phyloP scores from a whole-genome alignment of 1,140 invertebrate genomes.

The Dendroctonus valens region DNA sequence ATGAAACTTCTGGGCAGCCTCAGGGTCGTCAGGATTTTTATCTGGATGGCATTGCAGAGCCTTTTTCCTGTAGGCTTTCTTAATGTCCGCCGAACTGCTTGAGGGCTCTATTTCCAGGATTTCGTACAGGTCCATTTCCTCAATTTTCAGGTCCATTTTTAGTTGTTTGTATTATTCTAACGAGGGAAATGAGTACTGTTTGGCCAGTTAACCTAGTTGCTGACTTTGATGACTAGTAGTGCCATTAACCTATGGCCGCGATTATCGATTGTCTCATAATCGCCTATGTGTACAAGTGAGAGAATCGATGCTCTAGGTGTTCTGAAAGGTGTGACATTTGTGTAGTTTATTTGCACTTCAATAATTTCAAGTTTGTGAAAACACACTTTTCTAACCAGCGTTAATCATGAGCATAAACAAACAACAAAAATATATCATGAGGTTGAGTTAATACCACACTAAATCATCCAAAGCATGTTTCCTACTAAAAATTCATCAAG shows the following conservation, averaged over 20 bases:
- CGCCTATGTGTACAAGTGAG: background rate
- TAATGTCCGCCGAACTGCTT: conserved; percentile 74
- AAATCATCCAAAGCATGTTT: too few relatives aligned
- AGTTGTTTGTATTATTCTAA: too few relatives aligned
- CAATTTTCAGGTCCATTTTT: conserved; percentile 46
- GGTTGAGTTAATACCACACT: too few relatives aligned
- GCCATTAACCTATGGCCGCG: background rate
- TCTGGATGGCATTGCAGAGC: conserved; percentile 92
- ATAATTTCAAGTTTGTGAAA: too few relatives aligned
- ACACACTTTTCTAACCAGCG: too few relatives aligned
- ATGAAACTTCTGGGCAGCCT: conserved; percentile 83
- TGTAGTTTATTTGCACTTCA: background rate
- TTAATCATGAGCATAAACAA: too few relatives aligned
- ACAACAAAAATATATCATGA: too few relatives aligned
- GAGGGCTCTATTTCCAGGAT: conserved; percentile 67
- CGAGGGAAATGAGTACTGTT: too few relatives aligned
- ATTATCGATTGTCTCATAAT: background rate
- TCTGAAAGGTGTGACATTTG: background rate
- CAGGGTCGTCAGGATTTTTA: conserved; percentile 92
- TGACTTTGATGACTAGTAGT: too few relatives aligned
- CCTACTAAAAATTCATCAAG: too few relatives aligned
- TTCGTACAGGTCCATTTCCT: conserved; percentile 75
- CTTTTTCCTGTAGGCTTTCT: conserved; percentile 91
- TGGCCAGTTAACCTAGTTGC: too few relatives aligned
- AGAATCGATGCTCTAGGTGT: background rate